Evolutionary conservation across 1,140 invertebrate species (phyloP).

Genomic region (Solenopsis invicta): DNA sequence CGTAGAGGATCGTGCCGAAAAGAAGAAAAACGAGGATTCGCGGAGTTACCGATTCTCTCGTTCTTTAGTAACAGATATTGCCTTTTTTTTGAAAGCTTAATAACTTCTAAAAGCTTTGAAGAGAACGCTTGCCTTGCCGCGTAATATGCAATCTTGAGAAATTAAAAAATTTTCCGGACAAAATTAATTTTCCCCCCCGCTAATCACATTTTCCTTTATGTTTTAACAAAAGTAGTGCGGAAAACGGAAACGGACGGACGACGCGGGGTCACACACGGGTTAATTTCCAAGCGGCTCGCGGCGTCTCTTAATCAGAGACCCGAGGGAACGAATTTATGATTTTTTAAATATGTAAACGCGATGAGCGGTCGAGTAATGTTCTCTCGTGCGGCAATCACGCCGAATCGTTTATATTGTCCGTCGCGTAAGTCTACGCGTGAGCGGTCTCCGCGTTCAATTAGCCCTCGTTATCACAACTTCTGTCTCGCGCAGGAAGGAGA

Average conservation of each 20-base stretch:
- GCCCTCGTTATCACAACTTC: slow-evolving; percentile 55
- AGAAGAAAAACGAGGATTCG: not conserved
- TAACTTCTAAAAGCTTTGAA: slow-evolving; percentile 12
- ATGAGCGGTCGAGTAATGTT: not conserved
- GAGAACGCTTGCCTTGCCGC: not conserved
- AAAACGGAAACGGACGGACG: not conserved
- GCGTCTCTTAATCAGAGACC: not conserved
- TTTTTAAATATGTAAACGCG: not conserved
- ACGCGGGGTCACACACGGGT: not conserved
- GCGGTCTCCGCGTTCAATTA: slow-evolving; percentile 60
- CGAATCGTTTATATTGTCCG: slow-evolving; percentile 11
- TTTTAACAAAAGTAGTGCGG: not conserved
- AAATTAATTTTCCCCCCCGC: slow-evolving; percentile 17
- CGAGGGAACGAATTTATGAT: not conserved
- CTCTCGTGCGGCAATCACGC: not conserved
- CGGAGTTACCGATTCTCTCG: not conserved
- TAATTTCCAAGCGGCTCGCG: not conserved
- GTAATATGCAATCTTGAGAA: slow-evolving; percentile 25
- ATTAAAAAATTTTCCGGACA: not conserved
- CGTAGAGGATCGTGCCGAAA: not conserved
- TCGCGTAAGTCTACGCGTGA: slow-evolving; percentile 17
- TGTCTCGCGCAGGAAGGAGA: slow-evolving; percentile 45
- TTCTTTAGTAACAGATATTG: not conserved
- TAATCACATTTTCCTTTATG: not conserved
- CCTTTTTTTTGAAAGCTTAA: not conserved